Evolutionary conservation across 1,140 invertebrate genomes (phyloP).

Genomic region (Pseudoatta argentina): DNA sequence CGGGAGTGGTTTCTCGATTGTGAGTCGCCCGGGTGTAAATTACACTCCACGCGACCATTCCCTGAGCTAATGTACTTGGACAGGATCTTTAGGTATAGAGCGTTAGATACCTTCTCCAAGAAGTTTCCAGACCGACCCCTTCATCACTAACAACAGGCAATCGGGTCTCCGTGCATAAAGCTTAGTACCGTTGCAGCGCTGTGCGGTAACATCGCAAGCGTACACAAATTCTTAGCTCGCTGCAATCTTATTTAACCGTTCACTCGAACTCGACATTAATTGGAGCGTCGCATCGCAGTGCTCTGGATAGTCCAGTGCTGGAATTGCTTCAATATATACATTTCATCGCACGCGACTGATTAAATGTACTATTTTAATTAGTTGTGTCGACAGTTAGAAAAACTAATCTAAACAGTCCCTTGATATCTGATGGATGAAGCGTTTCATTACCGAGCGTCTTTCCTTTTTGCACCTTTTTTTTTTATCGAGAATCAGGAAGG

Average conservation of each 20-base stretch:
- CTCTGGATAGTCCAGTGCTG: not conserved
- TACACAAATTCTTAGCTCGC: constrained; percentile 24
- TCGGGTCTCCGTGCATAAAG: constrained; percentile 45
- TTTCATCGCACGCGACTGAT: not conserved
- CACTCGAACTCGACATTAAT: constrained; percentile 8
- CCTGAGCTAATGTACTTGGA: constrained; percentile 55
- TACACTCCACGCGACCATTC: constrained; percentile 49
- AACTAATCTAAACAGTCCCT: not conserved
- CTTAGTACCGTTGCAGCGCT: not conserved
- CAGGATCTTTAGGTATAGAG: constrained; percentile 44
- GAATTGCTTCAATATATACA: no score
- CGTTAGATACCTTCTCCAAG: constrained; percentile 41
- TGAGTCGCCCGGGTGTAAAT: constrained; percentile 58
- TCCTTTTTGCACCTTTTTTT: not conserved
- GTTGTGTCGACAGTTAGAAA: not conserved
- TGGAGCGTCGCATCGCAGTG: not conserved
- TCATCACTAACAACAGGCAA: constrained; percentile 58
- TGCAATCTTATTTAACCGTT: constrained; percentile 43
- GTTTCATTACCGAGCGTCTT: not conserved
- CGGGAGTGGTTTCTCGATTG: constrained; percentile 37
- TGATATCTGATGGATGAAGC: not conserved
- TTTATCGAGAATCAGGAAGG: not conserved
- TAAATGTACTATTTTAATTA: not conserved
- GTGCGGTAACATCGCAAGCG: not conserved
- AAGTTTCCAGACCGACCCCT: constrained; percentile 57